These are phyloP conservation scores for Mesitornis unicolor DNA, from an alignment of 2,113 vertebrate species.

Conservation along the genomic window DNA sequence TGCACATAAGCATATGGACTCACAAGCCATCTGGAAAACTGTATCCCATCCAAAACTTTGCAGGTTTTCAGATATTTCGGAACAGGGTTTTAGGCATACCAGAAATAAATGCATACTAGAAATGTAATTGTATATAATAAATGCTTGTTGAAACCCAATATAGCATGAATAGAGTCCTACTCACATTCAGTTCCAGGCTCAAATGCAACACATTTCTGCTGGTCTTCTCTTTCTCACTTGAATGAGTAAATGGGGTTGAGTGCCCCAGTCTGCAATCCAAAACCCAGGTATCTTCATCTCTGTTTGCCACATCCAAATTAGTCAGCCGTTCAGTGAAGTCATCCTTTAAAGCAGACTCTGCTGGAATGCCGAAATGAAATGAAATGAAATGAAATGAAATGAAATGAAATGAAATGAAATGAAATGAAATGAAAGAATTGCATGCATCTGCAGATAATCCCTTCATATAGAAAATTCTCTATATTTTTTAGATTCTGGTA, in stretches of 20 bases:
- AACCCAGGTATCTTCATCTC: conserved; percentile 60
- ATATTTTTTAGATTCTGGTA: not conserved
- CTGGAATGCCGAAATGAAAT: conserved; percentile 45
- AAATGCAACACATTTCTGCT: conserved; percentile 61
- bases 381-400: not conserved
- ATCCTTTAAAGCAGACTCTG: conserved; percentile 65
- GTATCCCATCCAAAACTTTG: not conserved
- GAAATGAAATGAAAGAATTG: not conserved
- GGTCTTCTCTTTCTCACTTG: conserved; percentile 66
- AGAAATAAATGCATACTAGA: not conserved
- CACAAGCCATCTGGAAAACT: not conserved
- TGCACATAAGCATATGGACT: not conserved
- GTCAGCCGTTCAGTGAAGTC: conserved; percentile 57
- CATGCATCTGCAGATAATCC: not conserved
- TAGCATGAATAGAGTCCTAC: conserved; percentile 30
- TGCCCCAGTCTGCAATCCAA: conserved; percentile 64
- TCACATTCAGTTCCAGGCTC: conserved; percentile 75
- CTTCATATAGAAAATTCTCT: not conserved
- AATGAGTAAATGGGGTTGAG: conserved; percentile 39
- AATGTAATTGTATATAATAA: not conserved
- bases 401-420: not conserved
- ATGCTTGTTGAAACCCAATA: not conserved
- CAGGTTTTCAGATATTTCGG: not conserved
- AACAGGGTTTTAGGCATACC: not conserved
- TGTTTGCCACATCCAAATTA: conserved; percentile 55